Evolutionary conservation across 2,797 vertebrate species (phyloP), one percentile per base, ranked within the genome.

Genomic region (Megaceryle alcyon): DNA sequence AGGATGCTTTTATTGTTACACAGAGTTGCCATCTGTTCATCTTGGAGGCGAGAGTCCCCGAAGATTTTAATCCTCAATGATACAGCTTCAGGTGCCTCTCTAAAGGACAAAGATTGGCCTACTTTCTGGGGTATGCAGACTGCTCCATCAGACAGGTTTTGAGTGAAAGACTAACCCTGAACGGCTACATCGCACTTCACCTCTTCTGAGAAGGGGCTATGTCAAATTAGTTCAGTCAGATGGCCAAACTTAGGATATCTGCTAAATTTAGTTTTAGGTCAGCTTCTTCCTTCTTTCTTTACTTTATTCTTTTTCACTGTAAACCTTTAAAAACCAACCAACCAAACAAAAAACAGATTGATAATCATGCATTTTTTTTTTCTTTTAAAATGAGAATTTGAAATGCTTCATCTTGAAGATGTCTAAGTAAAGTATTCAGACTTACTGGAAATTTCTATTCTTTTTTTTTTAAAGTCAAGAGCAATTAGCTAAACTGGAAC

Each of bases 181-280:
- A 81, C 1, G 9, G 70, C 17, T 51, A 53, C 66, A 86, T 92
- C 0, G 0, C 59, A 82, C 44, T 79, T 88, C 73, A 83, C 26
- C 77, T 90, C 70, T 46, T 79, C 71, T 68, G 79, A 77, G 82
- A 87, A 85, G 60, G 51, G 44, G 44, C n/a, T 92, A 78, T 70
- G 64, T 80, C 79, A 77, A 84, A 33, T 80, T 66, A 20, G 69
- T 61, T 86, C 86, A 86, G 39, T 86, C 43, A 48, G 44, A 73
- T 37, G 56, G 75, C 17, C 91, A 92, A 60, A 94, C 91, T 87
- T 73, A 94, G 84, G 77, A 44, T 82, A 89, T 77, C 35, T 66
- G 68, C 56, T 43, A 92, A 87, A 77, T 73, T 25, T 66, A 48
- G n/a, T 33, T 91, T 86, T 66, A 92, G 89, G 79, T 68, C 78